Percentiles rank a stretch among this genome's conserved stretches.
phyloP scores from a whole-genome alignment of 2,113 vertebrate genomes.

The Grammomys dolichurus region DNA sequence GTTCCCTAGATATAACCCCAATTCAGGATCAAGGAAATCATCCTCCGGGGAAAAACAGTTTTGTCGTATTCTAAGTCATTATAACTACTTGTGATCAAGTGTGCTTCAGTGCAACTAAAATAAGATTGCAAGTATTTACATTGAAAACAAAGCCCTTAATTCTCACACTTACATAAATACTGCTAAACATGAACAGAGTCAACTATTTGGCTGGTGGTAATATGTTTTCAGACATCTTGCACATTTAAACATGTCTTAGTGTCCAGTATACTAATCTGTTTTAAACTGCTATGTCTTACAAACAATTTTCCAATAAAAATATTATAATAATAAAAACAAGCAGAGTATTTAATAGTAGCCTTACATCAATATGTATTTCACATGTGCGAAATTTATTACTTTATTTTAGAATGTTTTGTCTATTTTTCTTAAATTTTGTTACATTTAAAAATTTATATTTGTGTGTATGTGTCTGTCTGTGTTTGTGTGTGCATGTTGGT shows the following conservation, averaged over 20 bases:
- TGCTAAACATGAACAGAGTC: neutral
- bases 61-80: slow-evolving; percentile 44
- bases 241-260: neutral
- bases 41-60: neutral
- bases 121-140: slow-evolving; percentile 54
- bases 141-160: slow-evolving; percentile 62
- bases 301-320: slow-evolving; percentile 18
- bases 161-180: slow-evolving; percentile 33
- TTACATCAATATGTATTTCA: neutral
- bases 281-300: slow-evolving; percentile 5
- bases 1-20: neutral
- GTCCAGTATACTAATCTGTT: neutral
- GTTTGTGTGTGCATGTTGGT: neutral
- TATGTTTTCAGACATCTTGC: slow-evolving; percentile 17
- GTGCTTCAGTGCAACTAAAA: neutral
- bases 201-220: neutral
- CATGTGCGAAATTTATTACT: neutral
- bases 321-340: slow-evolving; percentile 39
- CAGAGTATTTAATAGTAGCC: neutral
- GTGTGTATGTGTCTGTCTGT: neutral
- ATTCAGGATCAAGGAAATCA: slow-evolving; percentile 6
- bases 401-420: neutral
- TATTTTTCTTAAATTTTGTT: neutral
- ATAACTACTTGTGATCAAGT: slow-evolving; percentile 33
- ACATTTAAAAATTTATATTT: neutral